Evolutionary conservation across 2,888 invertebrate species (phyloP), one percentile per base, ranked within the genome.

Genomic region (Odontocerum albicorne): DNA sequence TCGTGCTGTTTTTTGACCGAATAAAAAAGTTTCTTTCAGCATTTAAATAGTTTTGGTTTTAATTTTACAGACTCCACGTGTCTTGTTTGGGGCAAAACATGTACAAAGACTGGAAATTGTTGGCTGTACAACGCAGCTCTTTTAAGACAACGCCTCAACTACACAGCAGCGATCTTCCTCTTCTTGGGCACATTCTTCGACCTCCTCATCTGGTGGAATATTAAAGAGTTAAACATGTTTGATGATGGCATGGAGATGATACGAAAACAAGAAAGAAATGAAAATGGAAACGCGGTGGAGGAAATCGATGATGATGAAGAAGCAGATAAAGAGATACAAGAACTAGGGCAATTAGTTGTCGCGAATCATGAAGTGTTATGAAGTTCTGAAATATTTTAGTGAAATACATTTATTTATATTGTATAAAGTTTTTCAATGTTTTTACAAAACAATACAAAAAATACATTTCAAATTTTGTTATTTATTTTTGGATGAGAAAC

Each of bases 61-160:
- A n/a, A n/a, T n/a, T 7, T 55, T 49, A n/a, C 44, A 83, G 85
- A 85, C 69, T 77, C 75, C 61, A 80, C 86, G 4, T 88, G 88
- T 63, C 67, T 86, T 19, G 84, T 88, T 10, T 88, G 88, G 88
- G 87, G 87, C 8, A 85, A 85, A 66, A 86, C 85, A 2, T 88
- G 87, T 65, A 76, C 82, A 1, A 82, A 82, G 49, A 82, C 79
- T 44, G 87, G 87, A 59, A 87, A 87, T 65, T 88, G 88, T 65
- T 88, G 88, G 88, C 71, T 87, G 7, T 88, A 88, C 67, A 83
- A 87, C 67, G 84, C 84, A 7, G 78, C 80, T 64, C 74, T 79
- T 3, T 71, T 88, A 62, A 67, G 74, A 70, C 70, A 57, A 32
- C 57, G 55, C 27, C 68, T 86, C 58, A 86, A 86, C 68, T 79